These are phyloP conservation scores for Tarsius wallacei DNA, from an alignment of 2,797 vertebrate species.

Conservation along the genomic window DNA sequence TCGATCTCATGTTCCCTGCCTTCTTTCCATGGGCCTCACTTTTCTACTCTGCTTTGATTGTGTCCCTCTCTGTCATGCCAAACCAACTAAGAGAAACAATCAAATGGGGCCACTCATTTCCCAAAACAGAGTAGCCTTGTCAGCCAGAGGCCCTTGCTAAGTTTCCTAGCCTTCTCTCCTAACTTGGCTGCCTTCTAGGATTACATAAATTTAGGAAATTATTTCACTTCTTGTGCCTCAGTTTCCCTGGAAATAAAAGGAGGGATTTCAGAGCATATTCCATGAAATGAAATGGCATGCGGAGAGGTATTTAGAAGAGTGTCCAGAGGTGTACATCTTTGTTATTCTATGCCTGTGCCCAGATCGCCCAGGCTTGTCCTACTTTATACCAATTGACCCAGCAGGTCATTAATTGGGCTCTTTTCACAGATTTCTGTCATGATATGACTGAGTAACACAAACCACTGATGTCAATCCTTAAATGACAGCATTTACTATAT, in stretches of 20 bases:
- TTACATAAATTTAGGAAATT: neutral
- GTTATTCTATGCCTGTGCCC: fast-evolving
- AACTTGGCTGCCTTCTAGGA: neutral
- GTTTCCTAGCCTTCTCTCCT: neutral
- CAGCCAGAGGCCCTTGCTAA: neutral
- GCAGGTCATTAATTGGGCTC: no score
- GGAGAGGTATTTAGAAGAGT: neutral
- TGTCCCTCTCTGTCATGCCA: neutral
- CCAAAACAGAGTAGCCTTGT: neutral
- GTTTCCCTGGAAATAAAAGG: neutral
- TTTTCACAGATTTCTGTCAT: neutral
- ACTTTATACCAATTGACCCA: no score
- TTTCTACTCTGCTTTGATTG: fast-evolving
- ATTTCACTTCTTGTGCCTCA: neutral
- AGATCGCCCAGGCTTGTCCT: neutral
- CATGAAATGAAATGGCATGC: fast-evolving
- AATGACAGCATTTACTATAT: neutral
- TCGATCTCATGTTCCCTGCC: neutral
- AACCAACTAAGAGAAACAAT: neutral
- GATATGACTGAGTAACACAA: neutral
- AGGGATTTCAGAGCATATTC: neutral
- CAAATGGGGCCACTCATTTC: neutral
- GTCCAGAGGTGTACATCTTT: fast-evolving
- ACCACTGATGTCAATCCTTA: neutral
- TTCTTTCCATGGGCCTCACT: neutral